Evolutionary conservation across 2,888 invertebrate genomes (phyloP), one percentile per base, ranked within the genome.

Genomic region (Tetropium fuscum): DNA sequence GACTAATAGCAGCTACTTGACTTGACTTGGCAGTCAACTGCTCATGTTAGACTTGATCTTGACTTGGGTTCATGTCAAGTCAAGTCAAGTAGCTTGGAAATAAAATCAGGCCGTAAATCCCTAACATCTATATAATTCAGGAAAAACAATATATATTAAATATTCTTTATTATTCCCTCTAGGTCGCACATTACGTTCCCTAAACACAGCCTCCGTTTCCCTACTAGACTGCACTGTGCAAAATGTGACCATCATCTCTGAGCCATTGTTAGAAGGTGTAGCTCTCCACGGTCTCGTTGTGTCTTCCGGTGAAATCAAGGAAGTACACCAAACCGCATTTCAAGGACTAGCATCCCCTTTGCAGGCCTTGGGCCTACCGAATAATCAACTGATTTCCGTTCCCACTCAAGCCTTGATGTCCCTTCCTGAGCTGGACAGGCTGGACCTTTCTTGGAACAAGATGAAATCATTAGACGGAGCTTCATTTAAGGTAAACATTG

Each of bases 311-410:
- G 92, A 93, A 77, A 87, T 95, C 20, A 86, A 88, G 62, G 85
- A 90, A 32, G 89, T 93, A 10, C 87, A 90, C 70, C 89, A 89
- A 63, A 87, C 87, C 1, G 93, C 94, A 0, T 94, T 95, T 69
- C 84, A 85, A 68, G 90, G 90, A 20, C 84, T 95, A 3, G 86
- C 88, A 1, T 84, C 87, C 0, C 91, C 91, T 0, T 82, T 95
- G n/a, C 88, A 92, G 74, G 93, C 93, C 1, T 83, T 95, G 45
- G 94, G 95, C 63, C 80, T 95, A 49, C 94, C 94, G 25, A 93
- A 92, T 75, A 95, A 95, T 81, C 89, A 91, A 60, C 82, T 95
- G 53, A 86, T 89, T 0, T 82, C 86, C 10, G 90, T 95, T 32
- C 93, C 94, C 0, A 91, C 90, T 48, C 85, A 86, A 66, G 92